Conservation (phyloP, 2,797 vertebrate genomes). For the Rhinatrema bivittatum region DNA sequence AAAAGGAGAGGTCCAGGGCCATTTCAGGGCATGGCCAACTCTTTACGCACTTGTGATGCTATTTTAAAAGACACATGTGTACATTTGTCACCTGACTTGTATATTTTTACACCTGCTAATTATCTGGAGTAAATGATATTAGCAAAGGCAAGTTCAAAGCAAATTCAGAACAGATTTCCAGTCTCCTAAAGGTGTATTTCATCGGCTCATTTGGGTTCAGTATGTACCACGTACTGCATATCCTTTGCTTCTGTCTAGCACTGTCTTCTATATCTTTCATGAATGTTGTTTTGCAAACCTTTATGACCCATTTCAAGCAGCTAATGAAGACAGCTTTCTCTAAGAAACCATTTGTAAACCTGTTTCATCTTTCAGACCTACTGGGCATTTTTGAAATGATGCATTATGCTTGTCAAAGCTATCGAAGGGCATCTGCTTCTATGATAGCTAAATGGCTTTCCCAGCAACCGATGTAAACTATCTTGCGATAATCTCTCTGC, state of each 20-base stretch:
- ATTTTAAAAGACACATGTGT: too few relatives aligned
- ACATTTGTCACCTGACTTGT: too few relatives aligned
- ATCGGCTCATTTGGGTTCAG: too few relatives aligned
- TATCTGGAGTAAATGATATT: too few relatives aligned
- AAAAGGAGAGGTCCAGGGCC: too few relatives aligned
- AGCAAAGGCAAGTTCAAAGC: too few relatives aligned
- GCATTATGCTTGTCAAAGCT: slow-evolving; percentile 22
- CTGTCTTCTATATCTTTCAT: background rate
- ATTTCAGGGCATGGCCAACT: too few relatives aligned
- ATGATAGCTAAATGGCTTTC: slow-evolving; percentile 32
- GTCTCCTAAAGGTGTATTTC: too few relatives aligned
- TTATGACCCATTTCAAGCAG: slow-evolving; percentile 12
- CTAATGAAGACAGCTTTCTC: slow-evolving; percentile 11
- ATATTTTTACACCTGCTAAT: too few relatives aligned
- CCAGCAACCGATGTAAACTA: slow-evolving; percentile 20
- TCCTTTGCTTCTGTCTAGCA: background rate
- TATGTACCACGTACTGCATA: too few relatives aligned
- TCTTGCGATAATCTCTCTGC: slow-evolving; percentile 19
- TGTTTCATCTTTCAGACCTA: slow-evolving; percentile 6
- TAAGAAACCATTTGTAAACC: slow-evolving; percentile 11
- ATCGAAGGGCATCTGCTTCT: slow-evolving; percentile 16
- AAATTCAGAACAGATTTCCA: too few relatives aligned
- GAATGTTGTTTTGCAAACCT: background rate
- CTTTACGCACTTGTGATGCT: too few relatives aligned
- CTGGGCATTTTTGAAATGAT: slow-evolving; percentile 17